Evolutionary conservation across 2,888 invertebrate species (phyloP).

Genomic region (Ophraella communa): DNA sequence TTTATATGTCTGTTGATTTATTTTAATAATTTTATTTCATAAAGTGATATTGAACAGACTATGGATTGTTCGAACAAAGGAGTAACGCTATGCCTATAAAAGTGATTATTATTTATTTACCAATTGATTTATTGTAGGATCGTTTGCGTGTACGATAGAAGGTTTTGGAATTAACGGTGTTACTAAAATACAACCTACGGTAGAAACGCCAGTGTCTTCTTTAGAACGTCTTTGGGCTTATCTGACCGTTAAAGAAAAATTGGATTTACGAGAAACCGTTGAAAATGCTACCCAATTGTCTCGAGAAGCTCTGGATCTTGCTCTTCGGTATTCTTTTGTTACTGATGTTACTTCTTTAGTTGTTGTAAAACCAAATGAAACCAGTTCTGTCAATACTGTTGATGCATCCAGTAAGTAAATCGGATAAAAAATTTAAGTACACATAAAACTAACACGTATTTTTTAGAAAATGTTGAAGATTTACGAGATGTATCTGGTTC

Average conservation of each 20-base stretch:
- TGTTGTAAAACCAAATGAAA: conserved; percentile 67
- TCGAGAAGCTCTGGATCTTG: conserved; percentile 64
- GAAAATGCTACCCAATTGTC: conserved; percentile 50
- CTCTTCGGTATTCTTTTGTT: conserved; percentile 66
- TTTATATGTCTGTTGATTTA: no score
- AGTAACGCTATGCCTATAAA: no score
- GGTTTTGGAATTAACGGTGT: conserved; percentile 1
- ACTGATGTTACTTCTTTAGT: conserved; percentile 72
- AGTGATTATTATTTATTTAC: background rate
- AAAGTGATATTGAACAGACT: no score
- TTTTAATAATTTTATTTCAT: no score
- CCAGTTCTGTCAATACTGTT: conserved; percentile 37
- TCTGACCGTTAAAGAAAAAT: conserved; percentile 67
- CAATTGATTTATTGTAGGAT: conserved; percentile 2
- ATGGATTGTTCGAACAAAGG: no score
- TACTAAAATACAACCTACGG: conserved; percentile 31
- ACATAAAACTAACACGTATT: no score
- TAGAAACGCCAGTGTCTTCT: conserved; percentile 41
- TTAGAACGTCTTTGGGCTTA: conserved; percentile 66
- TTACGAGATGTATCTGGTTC: background rate
- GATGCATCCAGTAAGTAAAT: conserved; percentile 35
- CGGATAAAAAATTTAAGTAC: background rate
- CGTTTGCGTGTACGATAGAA: background rate
- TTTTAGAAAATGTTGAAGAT: background rate
- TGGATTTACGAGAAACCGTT: conserved; percentile 57